Base-by-base conservation (phyloP, 2,113 vertebrate genomes). In the Otus sunia region DNA sequence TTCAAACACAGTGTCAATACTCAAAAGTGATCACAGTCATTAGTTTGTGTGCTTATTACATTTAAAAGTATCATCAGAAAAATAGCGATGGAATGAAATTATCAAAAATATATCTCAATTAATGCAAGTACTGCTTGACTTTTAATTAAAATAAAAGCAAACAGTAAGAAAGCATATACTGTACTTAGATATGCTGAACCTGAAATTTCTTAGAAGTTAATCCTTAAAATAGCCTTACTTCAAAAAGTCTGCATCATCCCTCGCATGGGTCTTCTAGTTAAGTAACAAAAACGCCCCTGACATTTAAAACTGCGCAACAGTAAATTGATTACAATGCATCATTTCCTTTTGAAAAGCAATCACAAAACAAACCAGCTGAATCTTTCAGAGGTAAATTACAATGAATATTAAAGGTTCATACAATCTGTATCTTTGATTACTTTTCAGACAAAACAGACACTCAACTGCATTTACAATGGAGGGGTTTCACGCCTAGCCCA, bases 381-480 rank as follows among this genome's bases (percentile, higher is more conserved):
- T 72, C 29, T 95, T 93, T 81, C 71, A 75, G 74, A 91, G 45
- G 80, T 88, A 97, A 97, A 90, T 81, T 90, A 90, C 82, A 94
- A 49, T 60, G 58, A 93, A 89, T 90, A 82, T 80, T 73, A 84
- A 91, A 89, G 62, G 11, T 22, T 93, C 19, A 45, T 50, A 55
- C 34, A 74, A 87, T 67, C 53, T 67, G 26, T 89, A 71, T 16
- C 52, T 93, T 79, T 67, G 53, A 69, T 66, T 80, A 62, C 50
- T 90, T 95, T 94, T 88, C 77, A 78, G 60, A 73, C 43, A 88
- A 91, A 92, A 69, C 27, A 87, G 75, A 64, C 2, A 6, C 29
- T 85, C 55, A 67, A 72, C 72, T 64, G 81, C 4, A 0, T 60
- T 63, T 62, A 37, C 22, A 85, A 37, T 8, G 11, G 23, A 73